These are phyloP conservation scores for Acronicta leporina DNA, from an alignment of 2,888 invertebrate genomes.

Conservation along the genomic window DNA sequence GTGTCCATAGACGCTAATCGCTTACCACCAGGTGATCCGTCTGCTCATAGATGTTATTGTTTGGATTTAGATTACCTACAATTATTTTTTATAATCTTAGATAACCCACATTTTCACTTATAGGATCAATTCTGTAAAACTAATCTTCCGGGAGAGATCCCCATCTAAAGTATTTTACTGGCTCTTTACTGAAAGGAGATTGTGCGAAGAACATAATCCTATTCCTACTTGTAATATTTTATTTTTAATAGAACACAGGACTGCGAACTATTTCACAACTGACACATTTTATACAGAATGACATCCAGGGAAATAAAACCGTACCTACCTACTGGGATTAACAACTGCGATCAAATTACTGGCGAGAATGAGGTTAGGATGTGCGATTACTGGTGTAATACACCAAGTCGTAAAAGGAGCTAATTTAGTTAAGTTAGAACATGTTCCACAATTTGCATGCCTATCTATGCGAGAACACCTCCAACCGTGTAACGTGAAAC, in stretches of 20 bases:
- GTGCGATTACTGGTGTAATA: constrained; percentile 14
- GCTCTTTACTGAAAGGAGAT: too few species aligned
- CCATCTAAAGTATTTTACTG: too few species aligned
- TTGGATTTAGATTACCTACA: too few species aligned
- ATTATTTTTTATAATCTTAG: constrained; percentile 17
- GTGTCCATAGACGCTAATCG: too few species aligned
- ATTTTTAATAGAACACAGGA: too few species aligned
- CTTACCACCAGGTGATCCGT: too few species aligned
- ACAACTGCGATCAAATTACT: constrained; percentile 29
- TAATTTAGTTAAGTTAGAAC: constrained; percentile 45
- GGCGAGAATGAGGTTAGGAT: constrained; percentile 26
- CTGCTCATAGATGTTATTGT: too few species aligned
- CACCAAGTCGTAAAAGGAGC: constrained; percentile 22
- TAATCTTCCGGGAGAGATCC: neutral
- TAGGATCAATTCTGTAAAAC: neutral
- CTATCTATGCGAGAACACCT: constrained; percentile 31
- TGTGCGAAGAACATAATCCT: neutral
- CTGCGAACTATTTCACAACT: constrained; percentile 4
- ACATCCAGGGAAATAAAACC: constrained; percentile 23
- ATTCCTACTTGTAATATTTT: too few species aligned
- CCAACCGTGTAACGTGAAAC: constrained; percentile 34
- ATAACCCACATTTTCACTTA: neutral
- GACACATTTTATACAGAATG: constrained; percentile 17
- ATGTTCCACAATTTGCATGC: constrained; percentile 45
- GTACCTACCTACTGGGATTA: constrained; percentile 1